These are phyloP conservation scores for Boleophthalmus pectinirostris DNA, from an alignment of 2,113 vertebrate species.

Conservation along the genomic window DNA sequence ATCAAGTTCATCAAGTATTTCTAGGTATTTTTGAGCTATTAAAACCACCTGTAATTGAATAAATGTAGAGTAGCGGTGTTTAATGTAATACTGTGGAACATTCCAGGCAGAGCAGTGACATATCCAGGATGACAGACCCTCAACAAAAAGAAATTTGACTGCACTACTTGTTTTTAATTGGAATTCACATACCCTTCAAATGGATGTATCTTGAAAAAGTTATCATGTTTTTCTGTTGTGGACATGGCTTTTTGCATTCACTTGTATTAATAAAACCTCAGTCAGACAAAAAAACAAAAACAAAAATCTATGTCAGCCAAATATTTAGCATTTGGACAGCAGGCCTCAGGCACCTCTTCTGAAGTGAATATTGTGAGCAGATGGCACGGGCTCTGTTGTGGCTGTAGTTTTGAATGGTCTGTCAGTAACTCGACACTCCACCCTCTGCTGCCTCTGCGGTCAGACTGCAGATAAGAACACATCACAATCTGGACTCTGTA, in stretches of 20 bases:
- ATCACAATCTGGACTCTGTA: conserved; percentile 4
- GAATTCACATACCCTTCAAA: too few relatives aligned
- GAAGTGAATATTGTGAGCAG: conserved; percentile 26
- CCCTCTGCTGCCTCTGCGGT: conserved; percentile 14
- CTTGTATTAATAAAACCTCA: neutral
- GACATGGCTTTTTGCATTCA: neutral
- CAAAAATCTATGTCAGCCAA: neutral
- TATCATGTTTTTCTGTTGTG: neutral
- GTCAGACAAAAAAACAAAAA: neutral
- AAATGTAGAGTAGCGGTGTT: too few relatives aligned
- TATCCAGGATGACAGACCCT: too few relatives aligned
- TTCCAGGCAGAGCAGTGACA: too few relatives aligned
- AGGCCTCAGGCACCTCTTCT: conserved; percentile 16
- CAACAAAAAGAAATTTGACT: too few relatives aligned
- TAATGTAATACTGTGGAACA: too few relatives aligned
- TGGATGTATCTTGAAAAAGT: too few relatives aligned
- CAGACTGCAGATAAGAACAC: conserved; percentile 8
- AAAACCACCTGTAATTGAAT: too few relatives aligned
- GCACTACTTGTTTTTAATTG: too few relatives aligned
- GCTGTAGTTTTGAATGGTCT: conserved; percentile 6
- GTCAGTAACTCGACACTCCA: conserved; percentile 51
- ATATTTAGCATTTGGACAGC: neutral
- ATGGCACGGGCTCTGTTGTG: conserved; percentile 43
- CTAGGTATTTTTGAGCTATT: too few relatives aligned
- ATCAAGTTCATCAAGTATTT: too few relatives aligned